Percentiles rank a stretch among this genome's conserved stretches.
These are phyloP conservation scores for Buteo buteo DNA, from an alignment of 2,113 vertebrate species.

Conservation along the genomic window DNA sequence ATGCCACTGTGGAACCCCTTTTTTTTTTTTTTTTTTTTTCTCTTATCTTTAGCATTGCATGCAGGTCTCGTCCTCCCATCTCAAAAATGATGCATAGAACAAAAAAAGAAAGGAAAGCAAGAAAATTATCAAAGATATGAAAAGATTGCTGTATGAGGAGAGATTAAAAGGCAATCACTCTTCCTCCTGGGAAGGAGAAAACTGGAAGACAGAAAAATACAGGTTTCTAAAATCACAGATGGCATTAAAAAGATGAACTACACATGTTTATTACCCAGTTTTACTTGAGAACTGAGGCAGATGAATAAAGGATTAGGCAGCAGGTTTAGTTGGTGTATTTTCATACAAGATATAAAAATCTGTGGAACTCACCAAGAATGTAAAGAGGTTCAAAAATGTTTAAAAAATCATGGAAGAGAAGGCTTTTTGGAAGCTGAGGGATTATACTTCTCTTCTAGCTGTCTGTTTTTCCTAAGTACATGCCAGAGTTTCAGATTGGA, in stretches of 20 bases:
- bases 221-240: background rate
- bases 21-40: background rate
- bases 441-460: background rate
- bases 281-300: background rate
- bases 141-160: fast-evolving
- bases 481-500: background rate
- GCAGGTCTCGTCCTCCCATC: background rate
- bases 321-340: background rate
- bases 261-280: background rate
- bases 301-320: background rate
- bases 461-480: background rate
- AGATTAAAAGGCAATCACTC: background rate
- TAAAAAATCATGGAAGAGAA: background rate
- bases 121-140: background rate
- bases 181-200: background rate
- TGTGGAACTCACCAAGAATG: background rate
- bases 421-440: background rate
- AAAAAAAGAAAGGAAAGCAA: background rate
- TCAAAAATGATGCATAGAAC: background rate
- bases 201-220: background rate
- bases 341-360: background rate
- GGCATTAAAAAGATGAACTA: background rate
- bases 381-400: background rate
- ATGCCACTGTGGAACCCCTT: background rate
- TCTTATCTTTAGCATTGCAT: background rate